phyloP scores from a whole-genome alignment of 2,888 invertebrate genomes.

The Hesperia comma region DNA sequence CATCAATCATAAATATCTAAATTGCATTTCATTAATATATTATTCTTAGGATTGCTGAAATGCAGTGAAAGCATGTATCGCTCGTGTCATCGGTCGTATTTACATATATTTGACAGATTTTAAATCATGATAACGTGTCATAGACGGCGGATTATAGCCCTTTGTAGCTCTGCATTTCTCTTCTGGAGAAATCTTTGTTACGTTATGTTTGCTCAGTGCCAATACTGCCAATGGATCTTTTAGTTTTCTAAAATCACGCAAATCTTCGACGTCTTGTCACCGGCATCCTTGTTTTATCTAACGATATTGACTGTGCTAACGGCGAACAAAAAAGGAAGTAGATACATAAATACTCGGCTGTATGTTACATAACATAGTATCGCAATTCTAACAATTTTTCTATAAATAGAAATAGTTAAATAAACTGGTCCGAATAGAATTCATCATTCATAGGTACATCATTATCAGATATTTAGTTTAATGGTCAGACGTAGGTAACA shows the following conservation, averaged over 20 bases:
- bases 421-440: too few relatives aligned
- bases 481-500: too few relatives aligned
- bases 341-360: not conserved
- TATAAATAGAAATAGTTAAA: too few relatives aligned
- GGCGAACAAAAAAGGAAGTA: not conserved
- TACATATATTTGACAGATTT: conserved; percentile 21
- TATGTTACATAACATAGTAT: not conserved
- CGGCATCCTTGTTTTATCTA: not conserved
- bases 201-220: not conserved
- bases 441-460: too few relatives aligned
- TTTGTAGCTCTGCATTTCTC: conserved; percentile 21
- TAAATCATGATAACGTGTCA: not conserved
- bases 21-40: not conserved
- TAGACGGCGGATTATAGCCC: conserved; percentile 1
- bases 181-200: conserved; percentile 9
- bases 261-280: not conserved
- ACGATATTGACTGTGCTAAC: not conserved
- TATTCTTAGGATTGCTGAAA: not conserved
- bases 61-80: conserved; percentile 13
- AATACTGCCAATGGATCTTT: not conserved
- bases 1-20: too few relatives aligned
- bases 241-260: conserved; percentile 3
- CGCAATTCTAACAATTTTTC: not conserved
- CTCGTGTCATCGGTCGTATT: conserved; percentile 9
- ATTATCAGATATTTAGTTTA: too few relatives aligned